Percentiles rank a stretch among this genome's conserved stretches.
Conservation (phyloP, 2,888 invertebrate species). For the Lithosia quadra region DNA sequence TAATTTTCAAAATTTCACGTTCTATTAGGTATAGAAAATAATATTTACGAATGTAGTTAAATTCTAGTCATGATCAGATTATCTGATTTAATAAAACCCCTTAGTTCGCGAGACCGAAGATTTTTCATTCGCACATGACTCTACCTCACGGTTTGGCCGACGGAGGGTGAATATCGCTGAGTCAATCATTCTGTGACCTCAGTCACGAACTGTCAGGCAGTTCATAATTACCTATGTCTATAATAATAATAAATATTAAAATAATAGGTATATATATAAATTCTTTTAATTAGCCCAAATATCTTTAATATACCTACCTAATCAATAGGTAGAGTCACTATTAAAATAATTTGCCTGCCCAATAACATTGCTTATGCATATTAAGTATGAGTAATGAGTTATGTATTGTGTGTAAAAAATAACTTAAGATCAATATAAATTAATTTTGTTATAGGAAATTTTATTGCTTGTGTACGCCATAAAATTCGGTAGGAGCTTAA, state of each 20-base stretch:
- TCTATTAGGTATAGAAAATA: not conserved
- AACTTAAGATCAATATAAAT: not conserved
- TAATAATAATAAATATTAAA: no score
- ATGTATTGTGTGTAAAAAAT: not conserved
- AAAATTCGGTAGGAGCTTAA: constrained; percentile 27
- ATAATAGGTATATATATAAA: no score
- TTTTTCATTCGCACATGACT: not conserved
- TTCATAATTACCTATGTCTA: not conserved
- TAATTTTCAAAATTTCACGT: no score
- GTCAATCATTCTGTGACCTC: not conserved
- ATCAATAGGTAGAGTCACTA: not conserved
- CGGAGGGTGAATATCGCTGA: not conserved
- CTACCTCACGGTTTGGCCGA: not conserved
- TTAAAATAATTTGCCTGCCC: not conserved
- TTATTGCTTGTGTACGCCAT: not conserved
- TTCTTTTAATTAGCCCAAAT: not conserved
- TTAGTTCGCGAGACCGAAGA: not conserved
- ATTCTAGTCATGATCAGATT: not conserved
- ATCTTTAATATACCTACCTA: not conserved
- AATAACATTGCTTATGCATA: not conserved
- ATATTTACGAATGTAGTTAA: not conserved
- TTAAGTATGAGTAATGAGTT: no score
- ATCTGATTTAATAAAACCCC: not conserved
- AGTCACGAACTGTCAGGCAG: not conserved
- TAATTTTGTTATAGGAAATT: not conserved